phyloP scores from a whole-genome alignment of 2,113 vertebrate genomes.

The Trematomus loennbergii region DNA sequence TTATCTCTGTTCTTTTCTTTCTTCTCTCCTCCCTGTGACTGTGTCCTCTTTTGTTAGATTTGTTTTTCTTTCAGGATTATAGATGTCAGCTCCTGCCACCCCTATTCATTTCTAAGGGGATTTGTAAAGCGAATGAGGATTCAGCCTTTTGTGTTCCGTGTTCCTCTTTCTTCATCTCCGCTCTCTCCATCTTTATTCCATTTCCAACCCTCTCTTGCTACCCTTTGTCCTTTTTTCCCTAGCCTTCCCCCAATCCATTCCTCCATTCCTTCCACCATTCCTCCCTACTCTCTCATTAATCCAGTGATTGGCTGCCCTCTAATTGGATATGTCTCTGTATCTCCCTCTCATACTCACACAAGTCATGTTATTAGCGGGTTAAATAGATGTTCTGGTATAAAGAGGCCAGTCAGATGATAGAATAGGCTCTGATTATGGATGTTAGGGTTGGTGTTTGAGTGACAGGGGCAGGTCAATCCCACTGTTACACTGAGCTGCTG shows the following conservation, averaged over 20 bases:
- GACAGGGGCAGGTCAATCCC: constrained; percentile 54
- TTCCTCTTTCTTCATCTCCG: constrained; percentile 26
- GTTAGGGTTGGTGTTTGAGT: constrained; percentile 69
- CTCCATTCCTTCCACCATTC: constrained; percentile 1
- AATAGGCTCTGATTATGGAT: constrained; percentile 77
- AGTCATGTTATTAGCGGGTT: constrained; percentile 83
- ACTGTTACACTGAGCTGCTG: constrained; percentile 45
- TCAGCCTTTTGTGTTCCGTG: constrained; percentile 47
- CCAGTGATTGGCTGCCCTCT: constrained; percentile 81
- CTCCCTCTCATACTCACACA: constrained; percentile 6
- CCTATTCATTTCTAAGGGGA: constrained; percentile 51
- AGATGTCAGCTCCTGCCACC: constrained; percentile 39
- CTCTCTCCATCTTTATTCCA: constrained; percentile 30
- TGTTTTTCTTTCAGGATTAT: constrained; percentile 54
- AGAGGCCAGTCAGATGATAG: constrained; percentile 68
- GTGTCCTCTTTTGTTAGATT: constrained; percentile 50
- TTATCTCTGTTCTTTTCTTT: constrained; percentile 3
- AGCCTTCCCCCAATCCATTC: constrained; percentile 4
- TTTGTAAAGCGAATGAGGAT: constrained; percentile 63
- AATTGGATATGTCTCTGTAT: constrained; percentile 75
- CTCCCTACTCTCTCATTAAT: constrained; percentile 78
- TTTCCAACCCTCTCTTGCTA: constrained; percentile 27
- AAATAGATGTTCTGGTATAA: constrained; percentile 79
- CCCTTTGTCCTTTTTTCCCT: constrained; percentile 37
- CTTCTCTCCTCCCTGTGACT: constrained; percentile 22